Evolutionary conservation across 2,113 vertebrate species (phyloP), one percentile per base, ranked within the genome.

Genomic region (Rhodinocichla rosea): DNA sequence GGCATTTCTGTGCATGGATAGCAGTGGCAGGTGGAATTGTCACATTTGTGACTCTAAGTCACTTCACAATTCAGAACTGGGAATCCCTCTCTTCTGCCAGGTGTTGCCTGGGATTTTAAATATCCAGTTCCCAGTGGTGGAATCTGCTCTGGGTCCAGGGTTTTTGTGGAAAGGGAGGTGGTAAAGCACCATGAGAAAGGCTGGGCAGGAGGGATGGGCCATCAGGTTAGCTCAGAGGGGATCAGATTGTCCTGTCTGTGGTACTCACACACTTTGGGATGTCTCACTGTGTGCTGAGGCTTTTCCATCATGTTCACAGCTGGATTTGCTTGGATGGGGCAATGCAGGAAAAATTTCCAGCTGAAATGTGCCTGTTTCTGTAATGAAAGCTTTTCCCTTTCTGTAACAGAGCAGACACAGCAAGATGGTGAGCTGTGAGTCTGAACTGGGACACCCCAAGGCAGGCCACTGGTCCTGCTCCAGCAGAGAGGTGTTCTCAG

Each of bases 301-400:
- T 79, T 30, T 23, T 71, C 32, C 75, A 30, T 52, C 3, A 0
- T 7, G 18, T 52, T 80, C 32, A 7, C 59, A 52, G 45, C 14
- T 60, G 53, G 26, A 26, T 75, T 91, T 50, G 22, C 49, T 83
- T 37, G 62, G n/a, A 24, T 81, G 39, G 53, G 59, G 30, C 59
- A 39, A 52, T 10, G 15, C 4, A 60, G 74, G 76, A 35, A 62
- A 21, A 70, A 12, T 6, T 44, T 22, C 15, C 30, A 9, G 26
- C 49, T 60, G 68, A 35, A 83, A 37, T 3, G 1, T 6, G 27
- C 27, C 50, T 56, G 18, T 39, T 67, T 84, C 50, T 71, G 37
- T n/a, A 30, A 35, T 0, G 6, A 42, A 27, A n/a, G n/a, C n/a
- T n/a, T n/a, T n/a, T n/a, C n/a, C n/a, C 1, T 82, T 55, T 40